These are phyloP conservation scores for Criorhina ranunculi DNA, from an alignment of 2,888 invertebrate species.

Conservation along the genomic window DNA sequence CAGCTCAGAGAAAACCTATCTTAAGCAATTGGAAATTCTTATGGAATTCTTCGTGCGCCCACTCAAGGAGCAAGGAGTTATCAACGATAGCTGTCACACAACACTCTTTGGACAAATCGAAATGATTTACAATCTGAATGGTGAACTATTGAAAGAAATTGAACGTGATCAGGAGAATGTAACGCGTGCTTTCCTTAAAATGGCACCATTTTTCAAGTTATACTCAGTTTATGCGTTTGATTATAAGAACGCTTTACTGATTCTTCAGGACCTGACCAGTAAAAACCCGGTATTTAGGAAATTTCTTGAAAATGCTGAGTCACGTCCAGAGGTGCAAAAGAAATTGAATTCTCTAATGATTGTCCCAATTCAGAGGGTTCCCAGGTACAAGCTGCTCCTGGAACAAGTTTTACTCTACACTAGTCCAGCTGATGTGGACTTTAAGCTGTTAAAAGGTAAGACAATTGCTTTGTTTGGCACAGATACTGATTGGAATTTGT, in stretches of 20 bases:
- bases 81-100: conserved; percentile 85
- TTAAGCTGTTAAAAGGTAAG: conserved; percentile 85
- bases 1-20: conserved; percentile 89
- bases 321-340: conserved; percentile 88
- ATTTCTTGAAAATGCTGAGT: conserved; percentile 88
- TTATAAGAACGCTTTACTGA: conserved; percentile 87
- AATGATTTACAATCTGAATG: conserved; percentile 88
- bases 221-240: conserved; percentile 92
- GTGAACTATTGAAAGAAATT: conserved; percentile 87
- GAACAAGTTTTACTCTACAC: conserved; percentile 89
- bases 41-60: conserved; percentile 88
- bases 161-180: conserved; percentile 86
- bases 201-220: conserved; percentile 91
- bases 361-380: conserved; percentile 91
- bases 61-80: conserved; percentile 85
- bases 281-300: conserved; percentile 86
- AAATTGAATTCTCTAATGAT: conserved; percentile 90
- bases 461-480: not conserved
- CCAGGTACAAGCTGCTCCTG: conserved; percentile 90
- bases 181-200: conserved; percentile 88
- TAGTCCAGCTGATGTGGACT: conserved; percentile 86
- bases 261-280: conserved; percentile 86
- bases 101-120: conserved; percentile 88
- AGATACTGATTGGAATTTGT: not conserved
- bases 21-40: conserved; percentile 88